Percentiles rank a stretch among this genome's conserved stretches.
Conservation (phyloP, 1,140 invertebrate species). For the Drosophila rhopaloa region DNA sequence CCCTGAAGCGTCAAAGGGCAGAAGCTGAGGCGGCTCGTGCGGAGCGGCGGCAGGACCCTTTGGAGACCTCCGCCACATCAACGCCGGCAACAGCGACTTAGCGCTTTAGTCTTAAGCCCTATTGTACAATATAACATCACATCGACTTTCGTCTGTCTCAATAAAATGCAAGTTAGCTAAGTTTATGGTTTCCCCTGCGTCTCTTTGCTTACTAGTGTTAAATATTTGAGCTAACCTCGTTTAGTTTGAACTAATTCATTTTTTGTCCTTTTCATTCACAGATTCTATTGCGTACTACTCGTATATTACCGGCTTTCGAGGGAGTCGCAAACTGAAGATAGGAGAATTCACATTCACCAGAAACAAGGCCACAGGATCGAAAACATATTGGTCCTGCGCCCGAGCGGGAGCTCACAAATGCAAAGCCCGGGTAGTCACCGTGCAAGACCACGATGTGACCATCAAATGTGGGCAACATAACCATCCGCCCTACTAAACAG, state of each 20-base stretch:
- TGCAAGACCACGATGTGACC: conserved; percentile 77
- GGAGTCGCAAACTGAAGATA: conserved; percentile 83
- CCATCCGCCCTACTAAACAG: conserved; percentile 81
- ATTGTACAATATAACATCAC: conserved; percentile 23
- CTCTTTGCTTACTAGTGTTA: conserved; percentile 7
- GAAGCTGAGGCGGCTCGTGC: conserved; percentile 63
- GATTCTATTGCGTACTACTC: conserved; percentile 64
- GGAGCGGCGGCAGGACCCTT: conserved; percentile 18
- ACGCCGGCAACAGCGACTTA: conserved; percentile 8
- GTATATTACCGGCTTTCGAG: conserved; percentile 83
- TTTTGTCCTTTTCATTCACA: conserved; percentile 41
- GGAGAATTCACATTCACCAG: conserved; percentile 80
- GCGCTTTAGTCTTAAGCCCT: conserved; percentile 55
- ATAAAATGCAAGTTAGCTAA: conserved; percentile 59
- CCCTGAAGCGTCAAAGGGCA: conserved; percentile 61
- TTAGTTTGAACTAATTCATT: conserved; percentile 38
- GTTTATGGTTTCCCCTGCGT: conserved; percentile 15
- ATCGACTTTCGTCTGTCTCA: conserved; percentile 25
- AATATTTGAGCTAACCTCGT: background rate
- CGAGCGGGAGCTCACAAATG: conserved; percentile 82
- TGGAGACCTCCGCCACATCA: conserved; percentile 10
- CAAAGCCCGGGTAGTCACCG: conserved; percentile 82
- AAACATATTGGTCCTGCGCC: conserved; percentile 84
- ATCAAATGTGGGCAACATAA: conserved; percentile 82
- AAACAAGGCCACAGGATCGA: conserved; percentile 75